Base-by-base conservation (phyloP, 2,113 vertebrate genomes). In the Thunnus maccoyii region DNA sequence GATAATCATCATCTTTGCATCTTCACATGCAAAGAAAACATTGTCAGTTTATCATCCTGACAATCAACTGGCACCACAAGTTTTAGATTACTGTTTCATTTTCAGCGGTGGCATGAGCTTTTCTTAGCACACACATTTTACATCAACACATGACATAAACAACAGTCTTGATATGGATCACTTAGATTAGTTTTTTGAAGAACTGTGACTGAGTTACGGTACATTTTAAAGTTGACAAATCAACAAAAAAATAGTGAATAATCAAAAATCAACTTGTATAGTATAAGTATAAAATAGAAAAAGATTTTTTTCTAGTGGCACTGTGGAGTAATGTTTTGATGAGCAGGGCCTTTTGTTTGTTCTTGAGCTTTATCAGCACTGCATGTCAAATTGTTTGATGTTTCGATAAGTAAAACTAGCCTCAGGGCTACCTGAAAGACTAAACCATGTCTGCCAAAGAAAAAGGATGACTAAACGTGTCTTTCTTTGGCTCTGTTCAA, bases 1-100 rank as follows among this genome's bases (percentile, higher is more conserved):
- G 11, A 60, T 48, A 8, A 44, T 66, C 57, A 22, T 27, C 22
- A n/a, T 30, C 22, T 56, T 1, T 47, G 7, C 7, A n/a, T 66
- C 25, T 83, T 71, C 14, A 60, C 48, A 22, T 36, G 17, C 55
- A 57, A 44, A 14, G 17, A 70, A 55, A 57, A 15, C 16, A 18
- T 3, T 18, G 13, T 22, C 0, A 4, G 16, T 18, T 4, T 4
- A 15, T 47, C 47, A 16, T 32, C 9, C n/a, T 44, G 0, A 27
- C 46, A 36, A 22, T 41, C 11, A 25, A 20, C 12, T 52, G 20
- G 12, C 57, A 52, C 27, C 27, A 55, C 55, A 67, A 16, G 25
- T 16, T 25, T 51, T 25, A 16, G 15, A 41, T 25, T 51, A 18
- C 46, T 4, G 13, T 44, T 61, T 16, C 8, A 16, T 51, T 20